Evolutionary conservation across 1,140 invertebrate species (phyloP).

Genomic region (Drosophila erecta): DNA sequence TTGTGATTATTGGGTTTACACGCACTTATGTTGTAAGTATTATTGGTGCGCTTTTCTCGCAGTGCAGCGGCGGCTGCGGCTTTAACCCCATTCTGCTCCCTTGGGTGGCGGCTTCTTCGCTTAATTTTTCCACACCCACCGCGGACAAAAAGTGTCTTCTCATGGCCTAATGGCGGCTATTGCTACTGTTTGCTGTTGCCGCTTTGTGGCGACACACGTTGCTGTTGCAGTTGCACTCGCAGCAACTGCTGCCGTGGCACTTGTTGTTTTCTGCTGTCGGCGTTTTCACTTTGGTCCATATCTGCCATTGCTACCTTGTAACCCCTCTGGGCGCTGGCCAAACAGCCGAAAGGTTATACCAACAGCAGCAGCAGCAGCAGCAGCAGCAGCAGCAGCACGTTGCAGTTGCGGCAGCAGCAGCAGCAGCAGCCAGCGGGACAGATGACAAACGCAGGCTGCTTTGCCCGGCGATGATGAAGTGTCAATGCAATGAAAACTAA

Average conservation of each 20-base stretch:
- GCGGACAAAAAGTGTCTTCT: slow-evolving; percentile 66
- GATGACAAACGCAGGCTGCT: slow-evolving; percentile 78
- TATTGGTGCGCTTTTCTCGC: neutral
- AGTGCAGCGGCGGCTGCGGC: slow-evolving; percentile 2
- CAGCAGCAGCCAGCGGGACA: slow-evolving; percentile 38
- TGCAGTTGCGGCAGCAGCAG: slow-evolving; percentile 3
- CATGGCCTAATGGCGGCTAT: slow-evolving; percentile 69
- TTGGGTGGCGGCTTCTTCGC: slow-evolving; percentile 34
- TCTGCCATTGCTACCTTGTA: slow-evolving; percentile 64
- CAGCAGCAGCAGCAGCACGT: slow-evolving; percentile 1
- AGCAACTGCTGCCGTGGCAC: slow-evolving; percentile 19
- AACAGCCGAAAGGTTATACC: slow-evolving; percentile 49
- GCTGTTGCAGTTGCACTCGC: neutral
- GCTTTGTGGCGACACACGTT: slow-evolving; percentile 12
- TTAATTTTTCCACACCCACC: slow-evolving; percentile 27
- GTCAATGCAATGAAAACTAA: slow-evolving; percentile 85
- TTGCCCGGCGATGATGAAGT: slow-evolving; percentile 80
- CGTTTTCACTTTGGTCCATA: slow-evolving; percentile 52
- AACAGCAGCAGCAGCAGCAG: slow-evolving; percentile 10
- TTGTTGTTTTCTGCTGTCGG: slow-evolving; percentile 29
- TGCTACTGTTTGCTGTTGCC: slow-evolving; percentile 65
- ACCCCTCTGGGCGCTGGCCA: slow-evolving; percentile 60
- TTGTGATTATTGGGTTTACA: too few relatives aligned
- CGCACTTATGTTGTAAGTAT: neutral
- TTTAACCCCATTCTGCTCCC: slow-evolving; percentile 67